phyloP scores from a whole-genome alignment of 2,797 vertebrate genomes.

The Gallirallus australis region DNA sequence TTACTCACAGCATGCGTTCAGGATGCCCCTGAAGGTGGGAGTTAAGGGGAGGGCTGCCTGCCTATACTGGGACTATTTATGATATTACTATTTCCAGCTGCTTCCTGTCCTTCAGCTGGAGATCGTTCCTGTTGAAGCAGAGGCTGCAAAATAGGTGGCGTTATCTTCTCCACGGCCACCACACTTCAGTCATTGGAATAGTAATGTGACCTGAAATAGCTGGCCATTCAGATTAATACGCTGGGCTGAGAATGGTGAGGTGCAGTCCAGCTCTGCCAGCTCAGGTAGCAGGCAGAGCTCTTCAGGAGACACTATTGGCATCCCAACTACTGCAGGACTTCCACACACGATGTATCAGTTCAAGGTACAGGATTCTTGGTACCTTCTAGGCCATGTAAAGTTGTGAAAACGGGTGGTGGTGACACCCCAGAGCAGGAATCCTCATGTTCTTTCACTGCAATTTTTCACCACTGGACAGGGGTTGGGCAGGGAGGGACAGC shows the following conservation, averaged over 20 bases:
- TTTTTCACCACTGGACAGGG: neutral
- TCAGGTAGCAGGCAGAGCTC: neutral
- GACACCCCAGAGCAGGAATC: neutral
- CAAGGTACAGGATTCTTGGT: fast-evolving
- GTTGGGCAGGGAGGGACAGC: neutral
- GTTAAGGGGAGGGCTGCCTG: neutral
- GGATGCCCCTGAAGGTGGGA: neutral
- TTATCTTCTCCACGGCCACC: neutral
- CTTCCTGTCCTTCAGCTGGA: neutral
- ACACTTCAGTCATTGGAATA: neutral
- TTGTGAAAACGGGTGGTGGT: neutral
- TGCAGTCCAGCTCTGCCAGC: neutral
- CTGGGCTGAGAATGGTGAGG: neutral
- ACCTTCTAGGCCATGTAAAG: fast-evolving
- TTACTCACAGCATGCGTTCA: neutral
- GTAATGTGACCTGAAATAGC: neutral
- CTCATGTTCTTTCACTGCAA: neutral
- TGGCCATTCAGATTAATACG: neutral
- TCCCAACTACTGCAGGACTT: neutral
- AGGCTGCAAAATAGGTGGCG: neutral
- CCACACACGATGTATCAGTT: neutral
- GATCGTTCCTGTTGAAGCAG: neutral
- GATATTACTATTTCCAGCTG: neutral
- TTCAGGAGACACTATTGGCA: neutral
- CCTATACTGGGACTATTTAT: neutral